These are phyloP conservation scores for Clivina fossor DNA, from an alignment of 2,888 invertebrate genomes.

Conservation along the genomic window DNA sequence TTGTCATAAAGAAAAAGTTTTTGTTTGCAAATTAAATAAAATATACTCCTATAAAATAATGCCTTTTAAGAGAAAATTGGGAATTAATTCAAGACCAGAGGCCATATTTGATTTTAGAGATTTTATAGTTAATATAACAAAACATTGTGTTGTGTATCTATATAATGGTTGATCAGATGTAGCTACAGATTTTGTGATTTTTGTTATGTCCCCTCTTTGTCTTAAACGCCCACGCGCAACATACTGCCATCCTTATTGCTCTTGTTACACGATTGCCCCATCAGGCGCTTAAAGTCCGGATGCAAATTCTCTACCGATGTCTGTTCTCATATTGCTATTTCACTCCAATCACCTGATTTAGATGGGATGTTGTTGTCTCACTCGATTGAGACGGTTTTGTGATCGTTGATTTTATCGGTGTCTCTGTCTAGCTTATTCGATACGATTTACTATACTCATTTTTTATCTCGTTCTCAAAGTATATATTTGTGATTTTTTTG, in stretches of 20 bases:
- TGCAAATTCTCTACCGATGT: conserved; percentile 23
- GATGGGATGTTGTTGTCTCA: not conserved
- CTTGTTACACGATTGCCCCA: conserved; percentile 11
- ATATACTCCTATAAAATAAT: too few relatives aligned
- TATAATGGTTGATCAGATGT: too few relatives aligned
- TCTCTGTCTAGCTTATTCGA: conserved; percentile 22
- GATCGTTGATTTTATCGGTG: conserved; percentile 23
- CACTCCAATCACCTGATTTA: not conserved
- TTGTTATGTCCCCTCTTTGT: conserved; percentile 25
- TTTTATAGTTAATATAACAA: too few relatives aligned
- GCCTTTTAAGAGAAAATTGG: too few relatives aligned
- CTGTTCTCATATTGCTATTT: conserved; percentile 4
- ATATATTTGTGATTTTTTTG: too few relatives aligned
- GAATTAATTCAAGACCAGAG: too few relatives aligned
- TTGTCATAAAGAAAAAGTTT: too few relatives aligned
- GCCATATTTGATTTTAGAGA: too few relatives aligned
- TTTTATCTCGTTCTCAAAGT: conserved; percentile 7
- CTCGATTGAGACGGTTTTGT: conserved; percentile 14
- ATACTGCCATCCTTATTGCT: conserved; percentile 6
- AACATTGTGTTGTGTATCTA: too few relatives aligned
- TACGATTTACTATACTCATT: conserved; percentile 13
- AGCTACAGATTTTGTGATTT: conserved; percentile 31
- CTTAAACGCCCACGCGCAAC: conserved; percentile 22
- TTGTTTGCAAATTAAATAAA: too few relatives aligned
- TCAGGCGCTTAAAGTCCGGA: too few relatives aligned